Conservation (phyloP, 92 coral and sea anemone species). For the Parazoanthus swiftii region DNA sequence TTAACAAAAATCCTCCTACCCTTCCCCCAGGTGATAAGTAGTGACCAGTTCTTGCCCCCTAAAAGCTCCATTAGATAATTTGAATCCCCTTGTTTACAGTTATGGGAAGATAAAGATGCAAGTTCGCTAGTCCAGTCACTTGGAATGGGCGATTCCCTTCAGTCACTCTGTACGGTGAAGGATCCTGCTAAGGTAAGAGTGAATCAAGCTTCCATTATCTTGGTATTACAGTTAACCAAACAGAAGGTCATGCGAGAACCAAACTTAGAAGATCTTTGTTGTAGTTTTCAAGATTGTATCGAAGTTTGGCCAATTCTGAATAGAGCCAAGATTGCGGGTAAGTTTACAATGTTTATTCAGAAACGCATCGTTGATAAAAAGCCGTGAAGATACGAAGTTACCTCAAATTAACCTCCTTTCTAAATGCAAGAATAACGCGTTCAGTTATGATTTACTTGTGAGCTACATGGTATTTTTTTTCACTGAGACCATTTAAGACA, state of each 20-base stretch:
- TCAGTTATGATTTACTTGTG: too few relatives aligned
- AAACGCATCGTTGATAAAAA: too few relatives aligned
- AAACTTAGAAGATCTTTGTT: neutral
- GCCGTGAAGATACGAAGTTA: too few relatives aligned
- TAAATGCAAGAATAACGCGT: too few relatives aligned
- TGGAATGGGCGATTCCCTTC: constrained; percentile 60
- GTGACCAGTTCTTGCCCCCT: neutral
- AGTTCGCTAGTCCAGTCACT: constrained; percentile 72
- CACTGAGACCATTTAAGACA: too few relatives aligned
- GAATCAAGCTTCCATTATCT: neutral
- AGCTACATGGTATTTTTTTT: too few relatives aligned
- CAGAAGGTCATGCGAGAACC: neutral
- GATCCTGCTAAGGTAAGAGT: constrained; percentile 82
- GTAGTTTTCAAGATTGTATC: too few relatives aligned
- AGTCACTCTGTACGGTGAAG: constrained; percentile 53
- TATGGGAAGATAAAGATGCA: constrained; percentile 73
- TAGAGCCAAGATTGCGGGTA: too few relatives aligned
- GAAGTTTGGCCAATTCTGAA: too few relatives aligned
- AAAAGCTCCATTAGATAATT: neutral
- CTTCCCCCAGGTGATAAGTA: neutral
- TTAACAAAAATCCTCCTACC: neutral
- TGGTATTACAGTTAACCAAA: too few relatives aligned
- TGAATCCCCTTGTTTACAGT: constrained; percentile 41
- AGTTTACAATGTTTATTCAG: too few relatives aligned
- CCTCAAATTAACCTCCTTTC: too few relatives aligned